These are phyloP conservation scores for Enteromius unitaeniatus DNA, from an alignment of 2,797 vertebrate species.

Conservation along the genomic window DNA sequence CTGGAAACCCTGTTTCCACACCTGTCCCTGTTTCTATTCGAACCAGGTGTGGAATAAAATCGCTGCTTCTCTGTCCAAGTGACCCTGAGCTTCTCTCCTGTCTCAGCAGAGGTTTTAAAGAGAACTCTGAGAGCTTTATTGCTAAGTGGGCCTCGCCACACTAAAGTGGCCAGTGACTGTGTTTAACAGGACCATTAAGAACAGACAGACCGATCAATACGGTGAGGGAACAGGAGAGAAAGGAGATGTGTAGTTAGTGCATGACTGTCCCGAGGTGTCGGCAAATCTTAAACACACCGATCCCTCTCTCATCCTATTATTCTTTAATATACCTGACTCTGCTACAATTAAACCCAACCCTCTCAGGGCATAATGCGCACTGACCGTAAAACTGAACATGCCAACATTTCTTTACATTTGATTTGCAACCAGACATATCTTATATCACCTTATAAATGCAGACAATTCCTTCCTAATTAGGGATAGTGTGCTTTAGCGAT, in stretches of 20 bases:
- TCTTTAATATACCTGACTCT: constrained; percentile 69
- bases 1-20: constrained; percentile 11
- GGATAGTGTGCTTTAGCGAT: constrained; percentile 11
- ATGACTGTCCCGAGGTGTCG: constrained; percentile 71
- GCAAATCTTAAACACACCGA: constrained; percentile 74
- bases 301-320: constrained; percentile 69
- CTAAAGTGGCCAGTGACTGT: constrained; percentile 87
- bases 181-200: constrained; percentile 88
- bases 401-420: not conserved
- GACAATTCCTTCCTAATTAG: constrained; percentile 10
- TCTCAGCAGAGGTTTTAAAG: constrained; percentile 62
- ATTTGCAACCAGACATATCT: constrained; percentile 11
- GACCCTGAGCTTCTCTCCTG: constrained; percentile 53
- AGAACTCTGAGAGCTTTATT: constrained; percentile 77
- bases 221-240: constrained; percentile 73
- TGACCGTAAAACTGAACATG: constrained; percentile 45
- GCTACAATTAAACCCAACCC: constrained; percentile 74
- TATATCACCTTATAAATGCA: not conserved
- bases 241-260: constrained; percentile 82
- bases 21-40: constrained; percentile 15
- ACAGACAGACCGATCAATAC: constrained; percentile 79
- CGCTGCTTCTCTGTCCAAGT: constrained; percentile 30
- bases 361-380: constrained; percentile 18
- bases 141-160: constrained; percentile 85
- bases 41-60: constrained; percentile 31